Base-by-base conservation (phyloP, 2,797 vertebrate genomes). In the Muraenolepis orangiensis region DNA sequence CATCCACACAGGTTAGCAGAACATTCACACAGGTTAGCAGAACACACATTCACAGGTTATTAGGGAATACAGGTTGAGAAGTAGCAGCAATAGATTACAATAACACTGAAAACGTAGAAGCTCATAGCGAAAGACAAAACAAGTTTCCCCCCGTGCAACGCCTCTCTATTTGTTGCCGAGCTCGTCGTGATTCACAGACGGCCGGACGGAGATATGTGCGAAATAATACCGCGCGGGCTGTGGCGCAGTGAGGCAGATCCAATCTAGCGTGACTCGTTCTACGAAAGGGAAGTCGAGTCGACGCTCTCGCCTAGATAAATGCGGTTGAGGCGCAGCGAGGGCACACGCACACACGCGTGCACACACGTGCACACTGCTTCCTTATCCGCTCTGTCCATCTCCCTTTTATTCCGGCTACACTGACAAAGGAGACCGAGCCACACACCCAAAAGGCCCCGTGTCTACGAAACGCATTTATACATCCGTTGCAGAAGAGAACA, bases 361-460 rank as follows among this genome's bases (percentile, higher is more conserved):
- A 64, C 57, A 51, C 42, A 64, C 57, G n/a, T n/a, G n/a, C n/a
- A 64, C 23, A 7, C n/a, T n/a, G 23, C 73, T n/a, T 31, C 32
- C 68, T 81, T 82, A 84, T 88, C 80, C 71, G 46, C 10, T 46
- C 74, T 67, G 70, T 70, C 77, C 72, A 86, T 86, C 82, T 80
- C 76, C 69, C 82, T 31, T 57, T 77, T 40, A 42, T 67, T 77
- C 76, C 73, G 69, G 64, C 28, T 23, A 74, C 13, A 16, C 71
- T 51, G 30, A 16, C 69, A 51, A 76, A 66, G 34, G n/a, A 74
- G 40, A 46, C n/a, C 46, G 61, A 40, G 30, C 26, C 42, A 71
- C n/a, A 64, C 57, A 64, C 11, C 6, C 11, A 64, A 26, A 26
- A 72, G 73, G 67, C 30, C n/a, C 42, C 23, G n/a, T 46, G 66